Evolutionary conservation across 2,888 invertebrate genomes (phyloP).

Genomic region (Drosophila testacea): DNA sequence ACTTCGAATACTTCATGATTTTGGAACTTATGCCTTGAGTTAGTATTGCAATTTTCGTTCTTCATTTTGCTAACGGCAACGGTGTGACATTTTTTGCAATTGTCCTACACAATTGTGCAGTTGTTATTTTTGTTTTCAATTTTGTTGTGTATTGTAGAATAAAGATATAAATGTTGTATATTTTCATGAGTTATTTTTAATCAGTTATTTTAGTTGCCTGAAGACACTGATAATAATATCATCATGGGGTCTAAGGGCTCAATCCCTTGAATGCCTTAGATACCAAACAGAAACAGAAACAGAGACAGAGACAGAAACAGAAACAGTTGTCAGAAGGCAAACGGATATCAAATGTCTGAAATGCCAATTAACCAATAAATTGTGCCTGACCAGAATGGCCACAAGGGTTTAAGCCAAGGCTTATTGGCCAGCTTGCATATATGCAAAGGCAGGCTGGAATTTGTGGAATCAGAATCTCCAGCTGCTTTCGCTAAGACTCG

Average conservation of each 20-base stretch:
- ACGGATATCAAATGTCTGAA: conserved; percentile 54
- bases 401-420: conserved; percentile 1
- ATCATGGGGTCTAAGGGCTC: not conserved
- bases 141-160: not conserved
- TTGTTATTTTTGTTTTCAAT: not conserved
- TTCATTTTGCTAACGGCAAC: no score
- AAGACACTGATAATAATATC: not conserved
- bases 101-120: no score
- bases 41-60: no score
- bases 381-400: conserved; percentile 24
- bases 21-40: no score
- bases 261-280: conserved; percentile 4
- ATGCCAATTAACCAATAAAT: conserved; percentile 70
- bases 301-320: no score
- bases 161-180: not conserved
- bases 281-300: conserved; percentile 6
- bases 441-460: conserved; percentile 26
- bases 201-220: not conserved
- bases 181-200: not conserved
- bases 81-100: no score
- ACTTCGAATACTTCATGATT: no score
- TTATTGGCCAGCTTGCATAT: conserved; percentile 24
- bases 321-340: conserved; percentile 9
- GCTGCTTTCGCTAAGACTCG: conserved; percentile 20
- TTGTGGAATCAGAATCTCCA: not conserved